phyloP scores from a whole-genome alignment of 2,888 invertebrate species.

The Periphyllus acericola region DNA sequence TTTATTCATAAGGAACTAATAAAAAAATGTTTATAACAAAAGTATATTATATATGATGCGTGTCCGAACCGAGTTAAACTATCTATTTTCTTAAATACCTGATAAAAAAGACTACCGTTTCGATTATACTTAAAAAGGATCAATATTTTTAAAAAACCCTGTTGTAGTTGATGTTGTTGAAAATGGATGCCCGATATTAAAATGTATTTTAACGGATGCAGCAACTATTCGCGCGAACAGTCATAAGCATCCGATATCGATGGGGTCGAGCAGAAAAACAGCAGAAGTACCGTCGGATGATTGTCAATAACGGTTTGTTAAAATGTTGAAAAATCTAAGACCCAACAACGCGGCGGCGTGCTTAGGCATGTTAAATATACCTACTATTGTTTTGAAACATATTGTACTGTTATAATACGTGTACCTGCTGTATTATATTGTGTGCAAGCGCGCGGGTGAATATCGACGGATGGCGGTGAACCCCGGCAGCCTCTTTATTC shows the following conservation, averaged over 20 bases:
- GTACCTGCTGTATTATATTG: neutral
- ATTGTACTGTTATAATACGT: neutral
- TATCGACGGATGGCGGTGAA: slow-evolving; percentile 43
- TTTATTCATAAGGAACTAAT: neutral
- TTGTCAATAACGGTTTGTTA: too few relatives aligned
- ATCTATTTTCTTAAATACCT: neutral
- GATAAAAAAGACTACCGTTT: neutral
- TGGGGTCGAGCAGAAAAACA: too few relatives aligned
- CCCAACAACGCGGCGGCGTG: neutral
- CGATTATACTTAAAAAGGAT: too few relatives aligned
- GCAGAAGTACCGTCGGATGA: too few relatives aligned
- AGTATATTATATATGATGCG: neutral
- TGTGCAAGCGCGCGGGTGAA: neutral
- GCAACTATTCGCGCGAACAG: too few relatives aligned
- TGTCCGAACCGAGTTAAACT: slow-evolving; percentile 6
- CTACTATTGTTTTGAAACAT: slow-evolving; percentile 25
- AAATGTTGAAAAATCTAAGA: slow-evolving; percentile 33
- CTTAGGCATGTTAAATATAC: too few relatives aligned
- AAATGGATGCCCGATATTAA: too few relatives aligned
- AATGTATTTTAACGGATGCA: too few relatives aligned
- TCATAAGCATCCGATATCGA: too few relatives aligned
- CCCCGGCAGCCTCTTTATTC: slow-evolving; percentile 38
- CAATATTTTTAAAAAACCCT: too few relatives aligned
- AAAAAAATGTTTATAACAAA: neutral
- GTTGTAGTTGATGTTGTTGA: too few relatives aligned